phyloP scores from a whole-genome alignment of 35 echinoderm and acorn worm genomes.

The Eucidaris tribuloides region DNA sequence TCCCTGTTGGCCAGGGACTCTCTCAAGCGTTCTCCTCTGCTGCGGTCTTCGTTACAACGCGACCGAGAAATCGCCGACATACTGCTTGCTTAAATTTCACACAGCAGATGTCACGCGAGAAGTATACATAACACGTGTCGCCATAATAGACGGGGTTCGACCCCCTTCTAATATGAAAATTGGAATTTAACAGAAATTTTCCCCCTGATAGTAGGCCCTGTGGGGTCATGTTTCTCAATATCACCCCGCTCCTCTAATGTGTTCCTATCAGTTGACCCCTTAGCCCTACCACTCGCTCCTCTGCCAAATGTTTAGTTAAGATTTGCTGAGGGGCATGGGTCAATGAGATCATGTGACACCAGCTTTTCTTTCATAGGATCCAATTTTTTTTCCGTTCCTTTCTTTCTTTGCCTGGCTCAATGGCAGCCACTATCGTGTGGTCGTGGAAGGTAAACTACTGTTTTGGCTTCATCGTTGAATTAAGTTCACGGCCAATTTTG shows the following conservation, averaged over 20 bases:
- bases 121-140: conserved; percentile 11
- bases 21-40: no score
- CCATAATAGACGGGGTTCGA: not conserved
- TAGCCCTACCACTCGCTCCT: conserved; percentile 9
- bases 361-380: conserved; percentile 6
- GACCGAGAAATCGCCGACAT: conserved; percentile 27
- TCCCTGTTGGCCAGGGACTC: no score
- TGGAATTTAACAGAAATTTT: conserved; percentile 1
- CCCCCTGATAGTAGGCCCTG: not conserved
- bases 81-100: conserved; percentile 25
- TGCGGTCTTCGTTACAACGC: no score
- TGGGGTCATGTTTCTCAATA: conserved; percentile 20
- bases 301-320: conserved; percentile 33
- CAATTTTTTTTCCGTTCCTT: not conserved
- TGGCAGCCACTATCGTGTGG: no score
- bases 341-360: conserved; percentile 19
- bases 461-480: no score
- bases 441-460: no score
- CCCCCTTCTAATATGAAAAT: conserved; percentile 13
- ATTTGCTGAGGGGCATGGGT: conserved; percentile 4
- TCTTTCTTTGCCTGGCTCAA: no score
- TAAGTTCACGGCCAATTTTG: no score
- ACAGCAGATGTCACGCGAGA: not conserved
- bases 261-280: not conserved
- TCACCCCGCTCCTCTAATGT: not conserved